These are phyloP conservation scores for Urocolius indicus DNA, from an alignment of 2,113 vertebrate species.

Conservation along the genomic window DNA sequence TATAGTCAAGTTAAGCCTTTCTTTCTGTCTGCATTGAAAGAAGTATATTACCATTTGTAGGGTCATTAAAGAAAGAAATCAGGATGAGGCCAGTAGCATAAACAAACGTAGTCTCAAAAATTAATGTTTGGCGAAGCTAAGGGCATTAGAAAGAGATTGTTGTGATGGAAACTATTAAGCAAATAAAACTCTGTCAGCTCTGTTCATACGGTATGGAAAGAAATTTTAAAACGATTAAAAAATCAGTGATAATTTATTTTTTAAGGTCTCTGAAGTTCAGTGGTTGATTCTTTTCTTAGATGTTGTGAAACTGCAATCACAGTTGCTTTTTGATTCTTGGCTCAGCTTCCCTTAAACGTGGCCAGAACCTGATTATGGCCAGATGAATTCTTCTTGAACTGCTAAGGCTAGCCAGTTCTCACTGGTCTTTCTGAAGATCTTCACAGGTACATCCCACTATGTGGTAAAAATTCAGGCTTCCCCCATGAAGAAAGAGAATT, in stretches of 20 bases:
- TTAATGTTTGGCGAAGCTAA: not conserved
- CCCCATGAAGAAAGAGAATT: not conserved
- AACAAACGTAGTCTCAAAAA: not conserved
- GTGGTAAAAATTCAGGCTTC: not conserved
- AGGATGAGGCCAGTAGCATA: not conserved
- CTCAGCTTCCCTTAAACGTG: not conserved
- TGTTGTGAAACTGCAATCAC: not conserved
- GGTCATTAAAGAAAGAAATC: not conserved
- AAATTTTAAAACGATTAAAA: not conserved
- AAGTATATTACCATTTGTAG: not conserved
- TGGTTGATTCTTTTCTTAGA: not conserved
- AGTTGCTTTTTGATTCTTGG: not conserved
- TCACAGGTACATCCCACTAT: not conserved
- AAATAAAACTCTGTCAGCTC: not conserved
- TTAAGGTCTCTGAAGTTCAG: not conserved
- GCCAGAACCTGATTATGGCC: not conserved
- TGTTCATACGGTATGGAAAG: not conserved
- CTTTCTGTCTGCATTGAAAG: not conserved
- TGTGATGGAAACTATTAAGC: not conserved
- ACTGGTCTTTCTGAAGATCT: not conserved
- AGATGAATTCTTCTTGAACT: not conserved
- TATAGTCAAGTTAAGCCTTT: not conserved
- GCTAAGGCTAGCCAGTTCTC: not conserved
- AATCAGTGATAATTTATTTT: not conserved
- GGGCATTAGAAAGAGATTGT: not conserved